Conservation (phyloP, 2,888 invertebrate species). For the Melieria picta region DNA sequence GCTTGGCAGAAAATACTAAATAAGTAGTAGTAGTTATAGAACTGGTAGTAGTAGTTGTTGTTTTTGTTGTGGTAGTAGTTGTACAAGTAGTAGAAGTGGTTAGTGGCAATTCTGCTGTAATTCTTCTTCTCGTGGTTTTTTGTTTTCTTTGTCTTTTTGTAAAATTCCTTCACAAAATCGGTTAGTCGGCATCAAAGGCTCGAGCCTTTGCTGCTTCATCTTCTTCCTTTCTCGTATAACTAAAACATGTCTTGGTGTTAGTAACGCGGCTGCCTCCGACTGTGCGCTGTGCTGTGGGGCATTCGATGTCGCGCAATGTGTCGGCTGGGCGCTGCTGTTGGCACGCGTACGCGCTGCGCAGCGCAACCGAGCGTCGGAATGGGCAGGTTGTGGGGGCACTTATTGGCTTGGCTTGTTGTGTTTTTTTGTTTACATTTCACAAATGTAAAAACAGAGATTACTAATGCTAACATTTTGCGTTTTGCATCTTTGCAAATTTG, state of each 20-base stretch:
- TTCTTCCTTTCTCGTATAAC: neutral
- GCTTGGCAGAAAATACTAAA: no score
- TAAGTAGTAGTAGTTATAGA: slow-evolving; percentile 19
- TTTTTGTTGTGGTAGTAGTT: neutral
- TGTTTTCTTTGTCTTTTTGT: neutral
- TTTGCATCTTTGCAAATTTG: neutral
- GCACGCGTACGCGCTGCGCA: no score
- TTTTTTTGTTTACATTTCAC: slow-evolving; percentile 12
- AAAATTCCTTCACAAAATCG: neutral
- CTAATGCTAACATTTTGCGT: neutral
- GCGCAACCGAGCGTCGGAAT: no score
- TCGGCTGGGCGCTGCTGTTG: no score
- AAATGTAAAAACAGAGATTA: slow-evolving; percentile 20
- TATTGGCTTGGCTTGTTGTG: neutral
- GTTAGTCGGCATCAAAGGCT: no score
- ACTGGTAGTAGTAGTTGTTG: slow-evolving; percentile 32
- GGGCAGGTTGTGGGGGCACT: no score
- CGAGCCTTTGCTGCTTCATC: no score
- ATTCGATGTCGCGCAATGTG: no score
- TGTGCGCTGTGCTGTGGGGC: no score
- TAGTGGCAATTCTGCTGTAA: neutral
- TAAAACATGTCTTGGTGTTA: neutral
- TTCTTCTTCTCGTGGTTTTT: slow-evolving; percentile 2
- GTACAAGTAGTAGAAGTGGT: slow-evolving; percentile 20
- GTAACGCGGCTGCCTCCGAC: no score